These are phyloP conservation scores for Lethrus apterus DNA, from an alignment of 1,140 invertebrate genomes.

Conservation along the genomic window DNA sequence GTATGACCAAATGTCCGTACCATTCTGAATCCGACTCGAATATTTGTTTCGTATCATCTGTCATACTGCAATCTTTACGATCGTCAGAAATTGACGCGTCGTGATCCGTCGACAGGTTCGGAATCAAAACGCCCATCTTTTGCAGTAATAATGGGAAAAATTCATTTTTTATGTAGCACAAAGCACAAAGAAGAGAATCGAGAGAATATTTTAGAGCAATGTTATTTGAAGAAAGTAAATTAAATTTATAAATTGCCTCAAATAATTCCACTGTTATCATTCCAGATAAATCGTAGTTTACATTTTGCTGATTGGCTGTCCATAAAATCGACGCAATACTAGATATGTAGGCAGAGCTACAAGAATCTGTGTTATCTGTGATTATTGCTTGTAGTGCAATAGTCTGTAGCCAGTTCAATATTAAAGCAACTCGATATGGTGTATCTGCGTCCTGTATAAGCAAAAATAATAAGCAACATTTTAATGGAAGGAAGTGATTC, in stretches of 20 bases:
- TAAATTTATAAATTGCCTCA: conserved; percentile 70
- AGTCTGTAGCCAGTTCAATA: conserved; percentile 56
- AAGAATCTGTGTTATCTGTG: conserved; percentile 28
- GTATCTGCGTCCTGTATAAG: conserved; percentile 38
- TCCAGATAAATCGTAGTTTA: conserved; percentile 54
- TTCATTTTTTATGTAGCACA: conserved; percentile 73
- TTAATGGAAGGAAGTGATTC: conserved; percentile 33
- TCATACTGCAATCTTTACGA: conserved; percentile 51
- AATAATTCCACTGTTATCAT: conserved; percentile 63
- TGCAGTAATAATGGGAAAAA: conserved; percentile 67
- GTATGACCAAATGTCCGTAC: conserved; percentile 44
- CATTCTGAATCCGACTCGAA: conserved; percentile 48
- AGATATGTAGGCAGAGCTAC: conserved; percentile 53
- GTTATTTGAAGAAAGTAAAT: conserved; percentile 54
- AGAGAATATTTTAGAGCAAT: conserved; percentile 71
- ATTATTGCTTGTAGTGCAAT: conserved; percentile 42
- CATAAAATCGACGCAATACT: conserved; percentile 75
- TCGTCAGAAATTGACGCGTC: conserved; percentile 54
- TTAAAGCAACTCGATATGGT: conserved; percentile 46
- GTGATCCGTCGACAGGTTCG: conserved; percentile 45
- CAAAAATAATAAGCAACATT: conserved; percentile 30
- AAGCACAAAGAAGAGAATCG: conserved; percentile 70
- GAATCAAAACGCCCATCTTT: conserved; percentile 61
- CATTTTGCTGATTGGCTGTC: conserved; percentile 58
- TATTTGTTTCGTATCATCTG: conserved; percentile 62